These are phyloP conservation scores for Gadopsis bispinosus DNA, from an alignment of 2,797 vertebrate genomes.

Conservation along the genomic window DNA sequence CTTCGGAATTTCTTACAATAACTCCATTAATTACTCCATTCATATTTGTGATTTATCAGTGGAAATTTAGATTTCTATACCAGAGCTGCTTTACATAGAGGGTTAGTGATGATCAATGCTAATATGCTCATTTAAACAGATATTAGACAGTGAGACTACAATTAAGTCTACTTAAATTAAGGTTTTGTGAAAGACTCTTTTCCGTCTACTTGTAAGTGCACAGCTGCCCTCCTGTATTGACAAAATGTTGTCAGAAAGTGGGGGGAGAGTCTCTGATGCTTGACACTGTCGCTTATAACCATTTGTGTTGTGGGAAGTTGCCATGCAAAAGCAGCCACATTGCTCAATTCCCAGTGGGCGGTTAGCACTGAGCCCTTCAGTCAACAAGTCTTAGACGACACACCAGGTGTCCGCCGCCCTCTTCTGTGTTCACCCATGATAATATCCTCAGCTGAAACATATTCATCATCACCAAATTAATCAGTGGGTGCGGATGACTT, in stretches of 20 bases:
- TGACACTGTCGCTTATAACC: constrained; percentile 63
- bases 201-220: constrained; percentile 48
- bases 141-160: constrained; percentile 3
- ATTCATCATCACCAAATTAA: constrained; percentile 90
- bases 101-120: neutral
- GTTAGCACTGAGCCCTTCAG: constrained; percentile 80
- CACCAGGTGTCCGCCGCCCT: constrained; percentile 84
- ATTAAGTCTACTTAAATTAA: constrained; percentile 13
- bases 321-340: constrained; percentile 76
- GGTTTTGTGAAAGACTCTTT: constrained; percentile 46
- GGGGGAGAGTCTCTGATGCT: constrained; percentile 60
- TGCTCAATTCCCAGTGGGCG: constrained; percentile 81
- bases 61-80: neutral
- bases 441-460: constrained; percentile 84
- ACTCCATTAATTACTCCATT: neutral
- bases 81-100: neutral
- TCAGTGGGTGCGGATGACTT: constrained; percentile 79
- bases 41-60: neutral
- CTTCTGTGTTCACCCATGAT: constrained; percentile 72
- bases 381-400: constrained; percentile 82
- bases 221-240: constrained; percentile 78
- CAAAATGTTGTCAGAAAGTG: constrained; percentile 56
- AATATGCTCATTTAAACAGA: constrained; percentile 6
- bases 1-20: neutral
- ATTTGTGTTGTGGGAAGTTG: constrained; percentile 79